Base-by-base conservation (phyloP, 1,140 invertebrate genomes). In the Drosophila subobscura region DNA sequence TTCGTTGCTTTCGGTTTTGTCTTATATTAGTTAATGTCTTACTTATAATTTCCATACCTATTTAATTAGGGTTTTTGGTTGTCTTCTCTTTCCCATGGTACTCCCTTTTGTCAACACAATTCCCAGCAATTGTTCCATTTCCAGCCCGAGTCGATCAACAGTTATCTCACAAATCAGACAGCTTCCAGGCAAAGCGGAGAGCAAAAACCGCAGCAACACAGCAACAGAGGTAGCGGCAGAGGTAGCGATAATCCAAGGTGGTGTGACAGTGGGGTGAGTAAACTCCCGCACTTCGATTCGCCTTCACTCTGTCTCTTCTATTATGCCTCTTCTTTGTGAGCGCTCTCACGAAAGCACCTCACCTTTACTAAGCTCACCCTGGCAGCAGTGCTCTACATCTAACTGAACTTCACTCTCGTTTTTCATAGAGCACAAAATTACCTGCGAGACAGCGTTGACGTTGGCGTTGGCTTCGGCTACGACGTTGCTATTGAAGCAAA, bases 351-450 rank as follows among this genome's bases (percentile, higher is more conserved):
- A 4, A 12, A 12, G 33, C 2, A 37, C 33, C 33, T 37, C 33
- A 37, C 33, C 33, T 37, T 37, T 37, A 12, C 3, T 12, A 0
- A 37, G 10, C 33, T 12, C 33, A 37, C 33, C 33, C 4, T 22
- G 20, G 7, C 45, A 42, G 10, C 25, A 22, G 27, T 8, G 54
- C 60, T 57, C 67, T 56, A 68, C 77, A 72, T 59, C 79, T 65
- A 74, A 86, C 74, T 78, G 74, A 88, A 88, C 65, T 86, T 86
- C 83, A 88, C 83, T 88, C 83, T 88, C 83, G 79, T 70, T 70
- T 79, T 86, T 88, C 50, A 37, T 40, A 75, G 59, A 85, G 61
- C 84, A 86, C 79, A 64, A 83, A 83, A 88, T 88, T 79, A 89
- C 83, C 83, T 88, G 84, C 72, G 29, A 77, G 53, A 44, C 59